These are phyloP conservation scores for Teinopalpus imperialis DNA, from an alignment of 2,888 invertebrate genomes.

Conservation along the genomic window DNA sequence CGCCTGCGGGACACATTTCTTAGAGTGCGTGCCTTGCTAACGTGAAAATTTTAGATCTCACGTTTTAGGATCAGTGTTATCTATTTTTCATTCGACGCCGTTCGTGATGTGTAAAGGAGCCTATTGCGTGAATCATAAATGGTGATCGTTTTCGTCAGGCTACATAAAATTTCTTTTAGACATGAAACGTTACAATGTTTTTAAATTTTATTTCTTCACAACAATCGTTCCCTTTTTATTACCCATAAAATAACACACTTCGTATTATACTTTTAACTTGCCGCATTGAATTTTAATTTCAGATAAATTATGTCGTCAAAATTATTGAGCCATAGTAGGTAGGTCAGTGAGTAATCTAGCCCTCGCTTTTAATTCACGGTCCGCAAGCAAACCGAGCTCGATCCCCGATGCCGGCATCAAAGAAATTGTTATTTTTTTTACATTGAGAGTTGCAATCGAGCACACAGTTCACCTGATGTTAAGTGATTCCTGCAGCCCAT, in stretches of 20 bases:
- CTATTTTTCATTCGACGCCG: constrained; percentile 63
- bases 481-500: too few species aligned
- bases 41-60: constrained; percentile 66
- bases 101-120: constrained; percentile 63
- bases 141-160: constrained; percentile 61
- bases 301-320: too few species aligned
- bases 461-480: too few species aligned
- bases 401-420: too few species aligned
- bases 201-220: constrained; percentile 21
- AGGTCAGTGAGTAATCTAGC: too few species aligned
- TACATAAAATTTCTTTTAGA: constrained; percentile 52
- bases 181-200: constrained; percentile 30
- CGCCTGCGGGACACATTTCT: constrained; percentile 48
- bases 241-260: constrained; percentile 17
- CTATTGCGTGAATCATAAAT: constrained; percentile 73
- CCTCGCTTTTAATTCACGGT: too few species aligned
- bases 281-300: constrained; percentile 24
- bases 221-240: constrained; percentile 25
- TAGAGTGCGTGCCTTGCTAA: constrained; percentile 40
- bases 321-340: too few species aligned
- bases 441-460: too few species aligned
- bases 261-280: constrained; percentile 22
- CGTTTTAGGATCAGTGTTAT: constrained; percentile 67
- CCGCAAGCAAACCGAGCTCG: too few species aligned
- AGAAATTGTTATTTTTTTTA: too few species aligned